These are phyloP conservation scores for Caenorhabditis sulstoni DNA, from an alignment of 2,888 invertebrate species.

Conservation along the genomic window DNA sequence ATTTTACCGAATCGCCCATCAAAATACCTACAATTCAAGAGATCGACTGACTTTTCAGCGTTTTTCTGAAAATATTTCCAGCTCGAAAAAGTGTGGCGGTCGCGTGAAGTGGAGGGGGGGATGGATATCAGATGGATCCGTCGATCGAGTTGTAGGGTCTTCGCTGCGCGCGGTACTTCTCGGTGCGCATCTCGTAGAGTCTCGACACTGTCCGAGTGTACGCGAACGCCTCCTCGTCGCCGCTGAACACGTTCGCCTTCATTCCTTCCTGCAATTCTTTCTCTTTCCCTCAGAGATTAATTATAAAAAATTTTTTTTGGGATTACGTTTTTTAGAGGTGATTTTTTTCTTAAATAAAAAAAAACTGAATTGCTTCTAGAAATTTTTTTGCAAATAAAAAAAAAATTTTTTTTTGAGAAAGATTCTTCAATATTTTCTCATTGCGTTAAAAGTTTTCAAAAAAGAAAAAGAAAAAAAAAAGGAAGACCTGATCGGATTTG, in stretches of 20 bases:
- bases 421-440: too few relatives aligned
- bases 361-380: too few relatives aligned
- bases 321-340: background rate
- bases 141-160: slow-evolving; percentile 58
- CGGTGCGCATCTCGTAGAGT: slow-evolving; percentile 95
- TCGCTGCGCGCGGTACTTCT: slow-evolving; percentile 88
- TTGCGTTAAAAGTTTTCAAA: too few relatives aligned
- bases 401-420: background rate
- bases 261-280: slow-evolving; percentile 85
- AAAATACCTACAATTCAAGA: too few relatives aligned
- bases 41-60: too few relatives aligned
- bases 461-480: too few relatives aligned
- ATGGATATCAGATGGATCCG: slow-evolving; percentile 34
- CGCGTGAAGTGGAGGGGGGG: too few relatives aligned
- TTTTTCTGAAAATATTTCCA: too few relatives aligned
- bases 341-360: too few relatives aligned
- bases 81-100: too few relatives aligned
- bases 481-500: slow-evolving; percentile 81
- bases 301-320: background rate
- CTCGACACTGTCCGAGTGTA: slow-evolving; percentile 94
- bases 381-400: too few relatives aligned
- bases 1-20: too few relatives aligned
- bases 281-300: background rate
- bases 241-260: slow-evolving; percentile 93
- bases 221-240: slow-evolving; percentile 97